A percentile compares a stretch with the other conserved stretches of the same genome.
These are phyloP conservation scores for Lota lota DNA, from an alignment of 2,113 vertebrate genomes.

Conservation along the genomic window DNA sequence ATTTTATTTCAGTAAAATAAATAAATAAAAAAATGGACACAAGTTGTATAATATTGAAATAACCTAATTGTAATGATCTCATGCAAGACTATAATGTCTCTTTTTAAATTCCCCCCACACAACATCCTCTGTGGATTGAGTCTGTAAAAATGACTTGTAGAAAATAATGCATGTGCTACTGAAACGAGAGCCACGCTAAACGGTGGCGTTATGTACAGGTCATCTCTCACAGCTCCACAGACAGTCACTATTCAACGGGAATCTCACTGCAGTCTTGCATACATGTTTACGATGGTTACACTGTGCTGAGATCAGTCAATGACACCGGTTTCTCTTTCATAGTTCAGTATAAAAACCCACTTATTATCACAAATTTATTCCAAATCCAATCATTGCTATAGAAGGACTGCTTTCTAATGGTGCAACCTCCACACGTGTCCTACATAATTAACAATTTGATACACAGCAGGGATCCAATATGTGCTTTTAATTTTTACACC, in stretches of 20 bases:
- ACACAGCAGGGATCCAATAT: slow-evolving; percentile 1
- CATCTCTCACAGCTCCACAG: slow-evolving; percentile 39
- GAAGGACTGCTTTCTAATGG: not conserved
- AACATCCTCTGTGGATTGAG: slow-evolving; percentile 55
- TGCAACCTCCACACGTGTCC: not conserved
- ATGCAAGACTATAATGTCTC: slow-evolving; percentile 69
- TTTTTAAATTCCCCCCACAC: slow-evolving; percentile 42
- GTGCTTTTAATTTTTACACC: slow-evolving; percentile 14
- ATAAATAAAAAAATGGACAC: slow-evolving; percentile 71
- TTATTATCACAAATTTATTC: too few relatives aligned
- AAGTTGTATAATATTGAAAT: slow-evolving; percentile 68
- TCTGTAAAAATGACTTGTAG: slow-evolving; percentile 62
- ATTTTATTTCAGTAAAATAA: slow-evolving; percentile 74
- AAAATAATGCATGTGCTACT: slow-evolving; percentile 71
- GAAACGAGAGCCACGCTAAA: slow-evolving; percentile 53
- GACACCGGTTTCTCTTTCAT: slow-evolving; percentile 14
- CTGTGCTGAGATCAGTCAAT: slow-evolving; percentile 18
- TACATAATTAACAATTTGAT: not conserved
- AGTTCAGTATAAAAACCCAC: not conserved
- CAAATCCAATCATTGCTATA: not conserved
- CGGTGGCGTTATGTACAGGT: slow-evolving; percentile 41
- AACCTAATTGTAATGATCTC: slow-evolving; percentile 68
- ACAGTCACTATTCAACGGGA: slow-evolving; percentile 31
- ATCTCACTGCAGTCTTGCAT: slow-evolving; percentile 37
- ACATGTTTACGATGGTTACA: slow-evolving; percentile 22